Conservation (phyloP, 2,888 invertebrate species). For the Cerastis leucographa region DNA sequence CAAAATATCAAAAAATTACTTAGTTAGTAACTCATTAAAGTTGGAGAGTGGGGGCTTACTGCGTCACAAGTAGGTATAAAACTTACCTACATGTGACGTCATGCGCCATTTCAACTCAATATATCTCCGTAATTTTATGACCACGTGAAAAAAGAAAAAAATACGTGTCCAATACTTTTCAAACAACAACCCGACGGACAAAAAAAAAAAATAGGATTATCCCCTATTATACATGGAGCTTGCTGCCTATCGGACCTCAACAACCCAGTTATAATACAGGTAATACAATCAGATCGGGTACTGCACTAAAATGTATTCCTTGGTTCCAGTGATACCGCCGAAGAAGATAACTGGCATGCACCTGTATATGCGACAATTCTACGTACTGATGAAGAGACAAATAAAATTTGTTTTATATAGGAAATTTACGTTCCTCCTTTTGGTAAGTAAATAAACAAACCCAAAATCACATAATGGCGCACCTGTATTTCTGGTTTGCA, state of each 20-base stretch:
- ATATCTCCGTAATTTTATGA: no score
- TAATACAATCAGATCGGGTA: background rate
- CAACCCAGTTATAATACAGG: background rate
- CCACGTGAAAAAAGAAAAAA: no score
- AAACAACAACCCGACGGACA: no score
- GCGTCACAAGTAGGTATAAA: no score
- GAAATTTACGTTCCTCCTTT: slow-evolving; percentile 71
- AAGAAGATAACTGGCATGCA: slow-evolving; percentile 65
- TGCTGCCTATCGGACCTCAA: background rate
- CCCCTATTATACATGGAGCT: background rate
- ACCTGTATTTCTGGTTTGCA: background rate
- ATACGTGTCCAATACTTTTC: no score
- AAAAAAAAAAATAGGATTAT: no score
- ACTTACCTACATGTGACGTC: no score
- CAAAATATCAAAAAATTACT: no score
- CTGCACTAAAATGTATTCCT: background rate
- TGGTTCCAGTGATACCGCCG: slow-evolving; percentile 68
- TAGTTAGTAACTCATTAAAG: no score
- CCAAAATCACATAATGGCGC: background rate
- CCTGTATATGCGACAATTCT: slow-evolving; percentile 74
- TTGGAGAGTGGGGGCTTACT: no score
- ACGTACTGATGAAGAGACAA: slow-evolving; percentile 77
- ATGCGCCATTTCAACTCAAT: no score
- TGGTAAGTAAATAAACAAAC: slow-evolving; percentile 71
- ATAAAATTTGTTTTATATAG: slow-evolving; percentile 71